Base-by-base conservation (phyloP, 1,140 invertebrate species). In the Zaprionus kolodkinae region DNA sequence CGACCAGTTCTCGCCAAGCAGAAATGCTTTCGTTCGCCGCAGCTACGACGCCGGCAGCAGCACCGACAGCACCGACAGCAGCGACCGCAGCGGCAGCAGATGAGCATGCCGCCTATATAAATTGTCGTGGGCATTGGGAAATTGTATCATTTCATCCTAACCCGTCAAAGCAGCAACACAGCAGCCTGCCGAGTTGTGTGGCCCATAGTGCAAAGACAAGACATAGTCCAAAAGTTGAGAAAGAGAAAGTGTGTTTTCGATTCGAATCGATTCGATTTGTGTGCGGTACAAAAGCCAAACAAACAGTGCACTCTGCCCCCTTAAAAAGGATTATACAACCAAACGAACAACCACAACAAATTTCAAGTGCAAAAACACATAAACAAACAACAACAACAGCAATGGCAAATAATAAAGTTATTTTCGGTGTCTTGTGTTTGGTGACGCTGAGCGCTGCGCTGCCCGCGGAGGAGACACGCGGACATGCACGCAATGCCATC, bases 391-490 rank as follows among this genome's bases (percentile, higher is more conserved):
- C 68, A 67, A 61, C 13, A 40, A 68, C 17, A 54, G 38, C 91
- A 90, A 92, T 92, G 92, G 86, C 89, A 79, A 89, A 87, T 59
- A 88, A 81, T 79, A 92, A 86, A 90, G 59, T 91, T 81, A 79
- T 88, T 81, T 88, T 93, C 78, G 91, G 91, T 84, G 75, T 95
- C 72, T 82, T 94, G 91, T 94, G 94, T 89, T 86, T 94, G 80
- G 92, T 93, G 75, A 93, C 93, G 38, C 89, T 93, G 33, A 93
- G 93, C 76, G 79, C 93, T 76, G 94, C 95, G 27, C 93, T 96
- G 63, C 96, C 96, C 50, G 94, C 96, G 13, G 95, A 96, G 92
- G 95, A 96, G 80, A 93, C 93, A 36, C 82, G 91, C 54, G 93
- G 92, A 48, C 93, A 93, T 76, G 93, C 93, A 52, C 93, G 94